Conservation (phyloP, 2,888 invertebrate species). For the Tenthredo distinguenda region DNA sequence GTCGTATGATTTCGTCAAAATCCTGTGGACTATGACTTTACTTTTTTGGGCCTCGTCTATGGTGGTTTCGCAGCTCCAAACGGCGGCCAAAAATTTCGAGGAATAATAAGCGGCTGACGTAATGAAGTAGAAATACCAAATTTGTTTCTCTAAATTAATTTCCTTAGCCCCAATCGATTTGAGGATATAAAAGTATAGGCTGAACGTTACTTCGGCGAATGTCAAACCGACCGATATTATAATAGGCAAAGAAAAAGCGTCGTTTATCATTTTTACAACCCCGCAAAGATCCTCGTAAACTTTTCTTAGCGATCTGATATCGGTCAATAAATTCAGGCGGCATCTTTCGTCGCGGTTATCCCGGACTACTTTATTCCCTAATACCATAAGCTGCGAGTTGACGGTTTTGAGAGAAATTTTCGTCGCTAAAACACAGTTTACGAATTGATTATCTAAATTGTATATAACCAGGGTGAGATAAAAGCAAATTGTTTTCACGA, state of each 20-base stretch:
- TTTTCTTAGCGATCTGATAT: conserved; percentile 64
- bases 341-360: neutral
- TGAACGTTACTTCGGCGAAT: conserved; percentile 68
- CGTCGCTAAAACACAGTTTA: conserved; percentile 65
- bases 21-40: conserved; percentile 66
- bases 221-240: conserved; percentile 64
- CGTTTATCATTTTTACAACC: conserved; percentile 63
- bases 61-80: conserved; percentile 67
- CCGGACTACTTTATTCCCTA: conserved; percentile 58
- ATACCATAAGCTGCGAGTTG: conserved; percentile 61
- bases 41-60: conserved; percentile 64
- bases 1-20: conserved; percentile 62
- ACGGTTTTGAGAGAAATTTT: conserved; percentile 63
- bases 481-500: conserved; percentile 53
- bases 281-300: conserved; percentile 66
- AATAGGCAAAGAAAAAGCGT: conserved; percentile 64
- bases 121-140: conserved; percentile 67
- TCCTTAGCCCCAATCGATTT: conserved; percentile 56
- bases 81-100: conserved; percentile 62
- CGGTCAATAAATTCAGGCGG: conserved; percentile 61
- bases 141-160: conserved; percentile 63
- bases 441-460: conserved; percentile 64
- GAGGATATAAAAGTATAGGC: conserved; percentile 68
- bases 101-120: conserved; percentile 67
- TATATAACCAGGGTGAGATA: conserved; percentile 61